Evolutionary conservation across 2,113 vertebrate species (phyloP).

Genomic region (Chrysochloris asiatica): DNA sequence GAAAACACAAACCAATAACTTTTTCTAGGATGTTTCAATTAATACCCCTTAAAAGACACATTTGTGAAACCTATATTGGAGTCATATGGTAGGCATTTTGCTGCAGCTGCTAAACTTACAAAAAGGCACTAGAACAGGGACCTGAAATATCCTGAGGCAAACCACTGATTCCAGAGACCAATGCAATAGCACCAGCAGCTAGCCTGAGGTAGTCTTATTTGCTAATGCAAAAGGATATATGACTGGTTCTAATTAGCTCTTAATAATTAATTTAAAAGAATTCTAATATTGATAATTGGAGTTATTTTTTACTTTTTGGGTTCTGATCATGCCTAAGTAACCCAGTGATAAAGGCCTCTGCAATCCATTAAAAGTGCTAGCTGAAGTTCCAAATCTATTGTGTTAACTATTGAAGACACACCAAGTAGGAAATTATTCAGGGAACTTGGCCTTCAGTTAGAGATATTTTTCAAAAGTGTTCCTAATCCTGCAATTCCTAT

Average conservation of each 20-base stretch:
- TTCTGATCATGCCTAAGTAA: background rate
- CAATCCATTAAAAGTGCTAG: background rate
- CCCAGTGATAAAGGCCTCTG: background rate
- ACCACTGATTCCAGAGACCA: background rate
- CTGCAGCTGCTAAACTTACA: constrained; percentile 41
- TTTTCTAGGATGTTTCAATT: constrained; percentile 22
- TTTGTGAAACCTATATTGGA: constrained; percentile 38
- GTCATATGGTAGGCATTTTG: background rate
- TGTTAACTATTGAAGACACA: constrained; percentile 11
- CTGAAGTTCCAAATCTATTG: background rate
- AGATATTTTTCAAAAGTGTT: constrained; percentile 57
- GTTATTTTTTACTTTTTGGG: background rate
- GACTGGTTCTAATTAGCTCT: constrained; percentile 21
- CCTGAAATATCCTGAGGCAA: constrained; percentile 19
- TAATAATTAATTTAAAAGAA: constrained; percentile 26
- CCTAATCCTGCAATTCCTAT: background rate
- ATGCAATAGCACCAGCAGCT: background rate
- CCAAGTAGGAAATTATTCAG: constrained; percentile 50
- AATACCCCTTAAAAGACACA: constrained; percentile 52
- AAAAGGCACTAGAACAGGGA: background rate
- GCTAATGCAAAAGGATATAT: constrained; percentile 14
- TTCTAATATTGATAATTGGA: background rate
- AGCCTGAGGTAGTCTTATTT: constrained; percentile 9
- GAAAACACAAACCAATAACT: background rate
- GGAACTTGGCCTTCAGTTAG: constrained; percentile 25